These are phyloP conservation scores for Chrysaora quinquecirrha DNA, from an alignment of 30 jellyfish, hydroid and myxozoan species.

Conservation along the genomic window DNA sequence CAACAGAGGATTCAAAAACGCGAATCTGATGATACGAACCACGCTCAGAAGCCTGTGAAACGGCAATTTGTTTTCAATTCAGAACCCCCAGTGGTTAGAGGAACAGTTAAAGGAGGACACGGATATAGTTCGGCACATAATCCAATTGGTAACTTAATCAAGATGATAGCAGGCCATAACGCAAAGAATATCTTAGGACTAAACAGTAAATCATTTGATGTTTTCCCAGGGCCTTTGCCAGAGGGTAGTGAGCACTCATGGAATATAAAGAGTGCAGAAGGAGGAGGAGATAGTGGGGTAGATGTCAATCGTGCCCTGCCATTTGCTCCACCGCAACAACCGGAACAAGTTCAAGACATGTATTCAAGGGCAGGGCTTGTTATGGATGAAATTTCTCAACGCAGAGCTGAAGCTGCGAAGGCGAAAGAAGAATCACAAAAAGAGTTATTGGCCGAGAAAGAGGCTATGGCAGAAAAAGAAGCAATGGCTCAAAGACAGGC, in stretches of 20 bases:
- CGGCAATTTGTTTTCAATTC: conserved; percentile 76
- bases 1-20: conserved; percentile 62
- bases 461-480: conserved; percentile 57
- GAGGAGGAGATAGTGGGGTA: not conserved
- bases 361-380: conserved; percentile 25
- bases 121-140: conserved; percentile 38
- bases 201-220: conserved; percentile 95
- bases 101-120: conserved; percentile 80
- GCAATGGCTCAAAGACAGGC: conserved; percentile 19
- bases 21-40: conserved; percentile 7
- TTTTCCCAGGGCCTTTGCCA: conserved; percentile 98
- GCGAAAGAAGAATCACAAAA: not conserved
- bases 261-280: conserved; percentile 57
- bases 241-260: conserved; percentile 56
- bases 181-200: conserved; percentile 92
- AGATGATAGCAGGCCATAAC: conserved; percentile 86
- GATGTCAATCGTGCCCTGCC: not conserved
- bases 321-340: conserved; percentile 14
- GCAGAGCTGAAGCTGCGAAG: conserved; percentile 49
- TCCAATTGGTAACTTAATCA: conserved; percentile 85
- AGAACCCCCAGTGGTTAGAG: conserved; percentile 82
- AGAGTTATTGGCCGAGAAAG: conserved; percentile 24
- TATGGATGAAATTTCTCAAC: conserved; percentile 14
- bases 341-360: not conserved
- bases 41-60: conserved; percentile 42